Percentiles rank a stretch among this genome's conserved stretches.
phyloP scores from a whole-genome alignment of 92 coral and sea anemone species.

The Porites evermanni region DNA sequence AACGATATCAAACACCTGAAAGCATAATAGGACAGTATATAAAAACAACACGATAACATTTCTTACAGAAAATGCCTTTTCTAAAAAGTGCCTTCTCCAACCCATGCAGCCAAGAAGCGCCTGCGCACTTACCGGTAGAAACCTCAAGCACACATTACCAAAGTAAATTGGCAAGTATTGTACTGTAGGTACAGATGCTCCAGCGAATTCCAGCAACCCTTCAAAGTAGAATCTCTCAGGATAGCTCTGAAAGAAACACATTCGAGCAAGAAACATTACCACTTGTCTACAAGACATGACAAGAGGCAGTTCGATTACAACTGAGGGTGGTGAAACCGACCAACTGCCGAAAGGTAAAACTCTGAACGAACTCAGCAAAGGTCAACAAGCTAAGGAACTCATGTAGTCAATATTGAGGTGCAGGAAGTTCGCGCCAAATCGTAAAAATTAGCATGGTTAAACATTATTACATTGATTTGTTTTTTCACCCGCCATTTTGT shows the following conservation, averaged over 20 bases:
- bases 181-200: slow-evolving; percentile 82
- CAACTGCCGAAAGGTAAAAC: background rate
- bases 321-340: background rate
- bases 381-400: background rate
- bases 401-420: too few species aligned
- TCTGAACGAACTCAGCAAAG: background rate
- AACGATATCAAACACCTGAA: slow-evolving; percentile 94
- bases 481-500: background rate
- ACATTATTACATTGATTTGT: background rate
- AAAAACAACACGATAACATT: background rate
- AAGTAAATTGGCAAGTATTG: slow-evolving; percentile 94
- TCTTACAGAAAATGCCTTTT: too few species aligned
- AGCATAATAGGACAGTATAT: background rate
- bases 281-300: background rate
- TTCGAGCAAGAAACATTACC: background rate
- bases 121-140: slow-evolving; percentile 82
- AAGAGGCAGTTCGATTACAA: too few species aligned
- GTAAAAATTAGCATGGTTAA: background rate
- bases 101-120: background rate
- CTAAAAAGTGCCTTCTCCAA: too few species aligned
- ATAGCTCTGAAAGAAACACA: slow-evolving; percentile 70
- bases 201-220: slow-evolving; percentile 91
- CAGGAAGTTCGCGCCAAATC: background rate
- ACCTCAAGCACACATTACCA: slow-evolving; percentile 96
- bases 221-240: slow-evolving; percentile 98